phyloP scores from a whole-genome alignment of 2,888 invertebrate species.

The Hylaea fasciaria region DNA sequence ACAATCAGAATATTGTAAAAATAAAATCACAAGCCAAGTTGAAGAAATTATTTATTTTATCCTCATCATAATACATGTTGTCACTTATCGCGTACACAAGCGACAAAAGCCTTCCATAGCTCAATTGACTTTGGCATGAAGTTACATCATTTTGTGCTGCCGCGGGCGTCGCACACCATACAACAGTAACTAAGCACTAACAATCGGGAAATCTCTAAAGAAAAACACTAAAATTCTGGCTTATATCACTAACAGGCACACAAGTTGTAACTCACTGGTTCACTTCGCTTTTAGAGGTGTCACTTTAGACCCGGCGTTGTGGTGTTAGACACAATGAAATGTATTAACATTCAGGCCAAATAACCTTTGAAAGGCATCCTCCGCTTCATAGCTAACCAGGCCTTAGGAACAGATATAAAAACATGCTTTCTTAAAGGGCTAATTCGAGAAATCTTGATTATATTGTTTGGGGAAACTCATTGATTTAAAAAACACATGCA shows the following conservation, averaged over 20 bases:
- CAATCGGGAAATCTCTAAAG: constrained; percentile 18
- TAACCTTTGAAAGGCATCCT: no score
- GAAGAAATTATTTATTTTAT: constrained; percentile 81
- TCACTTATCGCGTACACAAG: constrained; percentile 83
- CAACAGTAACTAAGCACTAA: constrained; percentile 36
- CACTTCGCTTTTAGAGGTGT: constrained; percentile 1
- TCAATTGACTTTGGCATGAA: constrained; percentile 85
- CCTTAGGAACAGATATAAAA: neutral
- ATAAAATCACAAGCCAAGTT: constrained; percentile 56
- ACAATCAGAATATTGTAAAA: no score
- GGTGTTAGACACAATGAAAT: neutral
- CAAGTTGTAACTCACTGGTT: constrained; percentile 36
- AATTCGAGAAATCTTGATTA: no score
- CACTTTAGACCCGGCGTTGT: neutral
- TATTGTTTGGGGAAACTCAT: no score
- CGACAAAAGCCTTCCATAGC: constrained; percentile 82
- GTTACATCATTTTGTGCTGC: constrained; percentile 79
- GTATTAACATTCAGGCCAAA: no score
- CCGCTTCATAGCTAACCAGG: neutral
- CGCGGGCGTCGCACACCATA: constrained; percentile 47
- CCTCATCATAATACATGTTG: constrained; percentile 79
- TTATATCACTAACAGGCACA: constrained; percentile 27
- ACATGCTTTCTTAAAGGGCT: no score
- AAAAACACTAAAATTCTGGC: constrained; percentile 38
- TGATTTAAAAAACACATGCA: constrained; percentile 24